Base-by-base conservation (phyloP, 1,140 invertebrate genomes). In the Musca vetustissima region DNA sequence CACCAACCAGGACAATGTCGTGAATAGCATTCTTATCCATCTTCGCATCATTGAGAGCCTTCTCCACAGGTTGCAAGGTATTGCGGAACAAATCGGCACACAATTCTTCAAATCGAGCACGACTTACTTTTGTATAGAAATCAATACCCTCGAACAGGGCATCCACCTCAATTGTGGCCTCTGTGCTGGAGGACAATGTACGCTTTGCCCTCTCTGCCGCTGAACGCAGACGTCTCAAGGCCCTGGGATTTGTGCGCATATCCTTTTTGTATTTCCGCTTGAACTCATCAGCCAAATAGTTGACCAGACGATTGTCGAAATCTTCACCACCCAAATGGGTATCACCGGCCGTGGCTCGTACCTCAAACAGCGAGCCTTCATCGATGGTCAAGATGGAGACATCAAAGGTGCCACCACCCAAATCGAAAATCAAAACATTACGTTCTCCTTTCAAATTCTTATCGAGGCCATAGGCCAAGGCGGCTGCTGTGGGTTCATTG, bases 311-410 rank as follows among this genome's bases (percentile, higher is more conserved):
- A 74, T 90, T 90, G 77, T 95, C 88, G 67, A 86, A 93, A 86
- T 90, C 89, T 82, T 90, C 88, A 0, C 90, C 90, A 4, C 89
- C 90, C 22, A 91, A 82, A 75, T 89, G 89, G 0, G 89, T 91
- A 73, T 90, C 89, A 2, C 90, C 89, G 2, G 91, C 89, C n/a
- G 92, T 93, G 0, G 92, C 86, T 79, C 87, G 88, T 0, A 93
- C 91, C 85, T 93, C 88, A 76, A 91, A 91, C n/a, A 91, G 75
- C 0, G 89, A 89, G 8, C 93, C 94, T 81, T 95, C 92, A 70
- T 91, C 90, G 80, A 96, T 95, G 48, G 90, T 88, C 2, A 96
- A 81, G 64, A 96, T 89, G 13, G 93, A 96, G 0, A 96, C 93
- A 83, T 96, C 94, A 71, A 92, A 92, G 43, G 90, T 91, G 15